These are phyloP conservation scores for Orthosia gothica DNA, from an alignment of 2,888 invertebrate species.

Conservation along the genomic window DNA sequence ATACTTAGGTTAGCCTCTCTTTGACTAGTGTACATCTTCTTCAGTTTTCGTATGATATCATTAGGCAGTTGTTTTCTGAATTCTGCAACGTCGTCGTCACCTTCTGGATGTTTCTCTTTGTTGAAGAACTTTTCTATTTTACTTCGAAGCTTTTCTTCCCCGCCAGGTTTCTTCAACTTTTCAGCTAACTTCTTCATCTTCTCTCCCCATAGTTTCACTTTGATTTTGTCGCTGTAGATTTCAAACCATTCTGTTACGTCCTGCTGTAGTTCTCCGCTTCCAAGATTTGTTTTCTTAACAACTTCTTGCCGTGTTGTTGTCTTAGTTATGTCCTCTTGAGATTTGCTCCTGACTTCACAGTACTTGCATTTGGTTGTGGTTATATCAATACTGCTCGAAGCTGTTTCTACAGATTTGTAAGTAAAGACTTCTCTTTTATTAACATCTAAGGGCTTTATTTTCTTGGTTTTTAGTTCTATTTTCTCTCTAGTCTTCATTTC, in stretches of 20 bases:
- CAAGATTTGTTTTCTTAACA: conserved; percentile 19
- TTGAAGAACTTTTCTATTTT: conserved; percentile 69
- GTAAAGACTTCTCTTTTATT: conserved; percentile 30
- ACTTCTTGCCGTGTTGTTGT: conserved; percentile 17
- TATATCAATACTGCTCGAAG: conserved; percentile 40
- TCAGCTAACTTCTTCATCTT: conserved; percentile 64
- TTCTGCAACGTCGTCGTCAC: conserved; percentile 52
- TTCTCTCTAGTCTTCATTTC: neutral
- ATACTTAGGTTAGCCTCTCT: conserved; percentile 11
- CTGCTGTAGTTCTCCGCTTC: conserved; percentile 26
- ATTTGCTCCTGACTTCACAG: conserved; percentile 45
- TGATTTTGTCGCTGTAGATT: conserved; percentile 42
- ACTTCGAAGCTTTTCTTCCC: conserved; percentile 64
- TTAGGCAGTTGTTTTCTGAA: conserved; percentile 64
- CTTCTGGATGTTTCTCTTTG: conserved; percentile 49
- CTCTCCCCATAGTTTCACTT: conserved; percentile 57
- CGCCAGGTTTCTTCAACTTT: conserved; percentile 65
- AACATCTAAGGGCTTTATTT: conserved; percentile 4
- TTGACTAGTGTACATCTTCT: conserved; percentile 31
- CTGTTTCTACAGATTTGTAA: conserved; percentile 48
- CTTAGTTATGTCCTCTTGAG: conserved; percentile 42
- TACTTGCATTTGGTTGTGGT: conserved; percentile 30
- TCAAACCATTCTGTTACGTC: conserved; percentile 58
- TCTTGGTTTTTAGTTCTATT: neutral
- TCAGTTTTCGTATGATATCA: conserved; percentile 60